phyloP scores from a whole-genome alignment of 1,140 invertebrate genomes.

The Heterodera schachtii region DNA sequence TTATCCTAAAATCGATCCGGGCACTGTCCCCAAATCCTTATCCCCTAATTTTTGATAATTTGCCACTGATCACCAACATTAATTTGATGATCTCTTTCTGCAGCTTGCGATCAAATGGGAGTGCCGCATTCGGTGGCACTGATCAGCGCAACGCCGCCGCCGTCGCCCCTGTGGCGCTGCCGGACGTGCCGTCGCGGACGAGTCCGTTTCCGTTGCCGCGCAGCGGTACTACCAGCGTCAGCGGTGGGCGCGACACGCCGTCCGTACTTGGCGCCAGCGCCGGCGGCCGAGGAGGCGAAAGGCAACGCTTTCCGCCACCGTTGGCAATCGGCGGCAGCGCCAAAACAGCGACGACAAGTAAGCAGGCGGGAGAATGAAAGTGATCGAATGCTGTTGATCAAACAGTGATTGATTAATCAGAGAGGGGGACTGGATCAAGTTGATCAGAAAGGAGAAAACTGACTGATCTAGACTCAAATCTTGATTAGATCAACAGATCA shows the following conservation, averaged over 20 bases:
- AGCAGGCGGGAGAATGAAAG: no score
- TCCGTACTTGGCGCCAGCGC: not conserved
- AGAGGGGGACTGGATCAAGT: no score
- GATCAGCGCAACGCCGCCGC: not conserved
- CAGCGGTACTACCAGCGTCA: not conserved
- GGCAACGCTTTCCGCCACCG: not conserved
- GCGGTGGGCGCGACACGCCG: not conserved
- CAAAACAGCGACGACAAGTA: not conserved
- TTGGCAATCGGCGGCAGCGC: not conserved
- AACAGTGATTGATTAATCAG: no score
- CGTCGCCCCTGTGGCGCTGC: not conserved
- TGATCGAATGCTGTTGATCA: no score
- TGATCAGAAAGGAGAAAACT: no score
- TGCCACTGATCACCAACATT: no score
- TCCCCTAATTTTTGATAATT: no score
- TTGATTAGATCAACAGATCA: no score
- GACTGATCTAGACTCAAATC: no score
- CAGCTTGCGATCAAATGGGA: not conserved
- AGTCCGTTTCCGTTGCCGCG: constrained; percentile 2
- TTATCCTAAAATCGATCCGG: no score
- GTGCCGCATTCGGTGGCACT: not conserved
- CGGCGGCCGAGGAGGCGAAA: not conserved
- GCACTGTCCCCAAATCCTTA: no score
- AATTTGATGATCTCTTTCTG: no score
- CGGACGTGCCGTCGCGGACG: not conserved